These are phyloP conservation scores for Phenganax subtilis DNA, from an alignment of 92 coral and sea anemone genomes.

Conservation along the genomic window DNA sequence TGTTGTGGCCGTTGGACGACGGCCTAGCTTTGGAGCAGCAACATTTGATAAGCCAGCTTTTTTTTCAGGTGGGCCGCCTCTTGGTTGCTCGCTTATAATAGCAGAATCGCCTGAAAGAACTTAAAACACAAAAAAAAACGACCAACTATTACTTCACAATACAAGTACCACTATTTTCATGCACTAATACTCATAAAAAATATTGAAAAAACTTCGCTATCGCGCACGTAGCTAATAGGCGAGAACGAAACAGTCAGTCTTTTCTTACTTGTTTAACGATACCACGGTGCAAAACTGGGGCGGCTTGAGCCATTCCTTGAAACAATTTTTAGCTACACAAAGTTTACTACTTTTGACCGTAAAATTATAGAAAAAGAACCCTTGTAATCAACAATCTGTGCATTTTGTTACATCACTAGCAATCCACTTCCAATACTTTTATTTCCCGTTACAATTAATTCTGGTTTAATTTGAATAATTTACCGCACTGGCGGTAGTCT, in stretches of 20 bases:
- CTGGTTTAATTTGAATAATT: no score
- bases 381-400: no score
- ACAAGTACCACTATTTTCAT: no score
- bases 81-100: slow-evolving; percentile 92
- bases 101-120: slow-evolving; percentile 96
- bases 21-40: slow-evolving; percentile 88
- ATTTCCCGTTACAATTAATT: no score
- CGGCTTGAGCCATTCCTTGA: slow-evolving; percentile 72
- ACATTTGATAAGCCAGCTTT: slow-evolving; percentile 89
- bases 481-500: no score
- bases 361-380: background rate
- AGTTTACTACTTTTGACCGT: background rate
- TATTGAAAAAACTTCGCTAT: slow-evolving; percentile 15
- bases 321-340: background rate
- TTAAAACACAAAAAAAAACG: slow-evolving; percentile 35
- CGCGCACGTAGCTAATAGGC: background rate
- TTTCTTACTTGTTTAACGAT: slow-evolving; percentile 82
- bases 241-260: background rate
- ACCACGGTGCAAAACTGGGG: slow-evolving; percentile 88
- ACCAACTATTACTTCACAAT: slow-evolving; percentile 24
- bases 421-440: no score
- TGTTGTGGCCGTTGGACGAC: slow-evolving; percentile 80
- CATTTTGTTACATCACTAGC: no score
- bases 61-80: slow-evolving; percentile 98
- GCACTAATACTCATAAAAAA: slow-evolving; percentile 1